Evolutionary conservation across 2,888 invertebrate species (phyloP).

Genomic region (Nephrotoma appendiculata): DNA sequence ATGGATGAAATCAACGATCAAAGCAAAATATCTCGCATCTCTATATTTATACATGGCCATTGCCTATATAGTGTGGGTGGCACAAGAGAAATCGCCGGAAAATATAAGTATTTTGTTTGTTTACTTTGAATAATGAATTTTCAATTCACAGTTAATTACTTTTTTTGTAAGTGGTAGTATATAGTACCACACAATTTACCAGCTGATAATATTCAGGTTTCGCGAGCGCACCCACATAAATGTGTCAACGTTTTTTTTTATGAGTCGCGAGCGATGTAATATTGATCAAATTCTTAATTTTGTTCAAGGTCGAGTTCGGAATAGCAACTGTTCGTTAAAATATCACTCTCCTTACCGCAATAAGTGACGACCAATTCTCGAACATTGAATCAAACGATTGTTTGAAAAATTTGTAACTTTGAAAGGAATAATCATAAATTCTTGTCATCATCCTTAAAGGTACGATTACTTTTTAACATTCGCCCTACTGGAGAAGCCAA

Average conservation of each 20-base stretch:
- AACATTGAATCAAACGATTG: no score
- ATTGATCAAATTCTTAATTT: no score
- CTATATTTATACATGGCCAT: neutral
- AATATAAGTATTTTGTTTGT: neutral
- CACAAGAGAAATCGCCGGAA: neutral
- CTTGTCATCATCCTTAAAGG: no score
- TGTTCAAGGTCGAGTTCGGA: no score
- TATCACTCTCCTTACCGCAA: no score
- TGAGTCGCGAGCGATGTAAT: neutral
- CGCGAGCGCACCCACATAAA: neutral
- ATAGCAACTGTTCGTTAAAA: no score
- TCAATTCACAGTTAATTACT: neutral
- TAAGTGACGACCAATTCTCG: no score
- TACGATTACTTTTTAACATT: no score
- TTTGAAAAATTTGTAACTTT: no score
- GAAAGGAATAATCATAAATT: no score
- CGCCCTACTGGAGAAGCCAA: no score
- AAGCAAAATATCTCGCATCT: neutral
- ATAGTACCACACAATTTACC: neutral
- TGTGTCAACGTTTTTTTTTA: neutral
- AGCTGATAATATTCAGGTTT: neutral
- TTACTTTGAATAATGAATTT: neutral
- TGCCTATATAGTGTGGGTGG: neutral
- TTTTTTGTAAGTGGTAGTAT: neutral
- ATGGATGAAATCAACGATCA: neutral